Evolutionary conservation across 2,113 vertebrate species (phyloP).

Genomic region (Eidolon helvum): DNA sequence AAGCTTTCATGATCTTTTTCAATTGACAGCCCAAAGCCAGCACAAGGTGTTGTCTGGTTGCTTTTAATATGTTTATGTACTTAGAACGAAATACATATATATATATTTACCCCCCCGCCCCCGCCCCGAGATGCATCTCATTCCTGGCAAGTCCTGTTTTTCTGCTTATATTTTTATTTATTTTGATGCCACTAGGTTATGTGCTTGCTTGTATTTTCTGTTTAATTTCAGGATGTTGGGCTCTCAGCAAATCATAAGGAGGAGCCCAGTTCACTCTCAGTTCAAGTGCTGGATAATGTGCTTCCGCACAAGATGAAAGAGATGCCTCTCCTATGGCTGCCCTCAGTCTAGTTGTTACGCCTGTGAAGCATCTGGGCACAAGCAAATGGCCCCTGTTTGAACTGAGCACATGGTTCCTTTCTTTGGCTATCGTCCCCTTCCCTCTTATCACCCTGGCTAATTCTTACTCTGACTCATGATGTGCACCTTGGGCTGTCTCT

Average conservation of each 20-base stretch:
- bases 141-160: neutral
- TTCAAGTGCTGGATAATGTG: neutral
- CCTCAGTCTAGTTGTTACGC: neutral
- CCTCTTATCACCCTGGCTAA: neutral
- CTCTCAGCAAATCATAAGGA: neutral
- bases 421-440: neutral
- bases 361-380: neutral
- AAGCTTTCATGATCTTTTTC: neutral
- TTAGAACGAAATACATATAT: neutral
- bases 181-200: neutral
- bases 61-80: neutral
- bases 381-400: neutral
- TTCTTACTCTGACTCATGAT: neutral
- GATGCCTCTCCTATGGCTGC: neutral
- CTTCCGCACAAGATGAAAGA: neutral
- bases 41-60: neutral
- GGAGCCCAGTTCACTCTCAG: neutral
- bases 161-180: neutral
- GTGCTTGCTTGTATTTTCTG: neutral
- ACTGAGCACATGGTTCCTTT: neutral
- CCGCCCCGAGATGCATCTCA: neutral
- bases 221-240: slow-evolving; percentile 23
- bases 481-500: neutral
- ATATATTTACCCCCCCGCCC: neutral
- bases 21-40: neutral